Evolutionary conservation across 2,888 invertebrate species (phyloP).

Genomic region (Bombyx huttoni): DNA sequence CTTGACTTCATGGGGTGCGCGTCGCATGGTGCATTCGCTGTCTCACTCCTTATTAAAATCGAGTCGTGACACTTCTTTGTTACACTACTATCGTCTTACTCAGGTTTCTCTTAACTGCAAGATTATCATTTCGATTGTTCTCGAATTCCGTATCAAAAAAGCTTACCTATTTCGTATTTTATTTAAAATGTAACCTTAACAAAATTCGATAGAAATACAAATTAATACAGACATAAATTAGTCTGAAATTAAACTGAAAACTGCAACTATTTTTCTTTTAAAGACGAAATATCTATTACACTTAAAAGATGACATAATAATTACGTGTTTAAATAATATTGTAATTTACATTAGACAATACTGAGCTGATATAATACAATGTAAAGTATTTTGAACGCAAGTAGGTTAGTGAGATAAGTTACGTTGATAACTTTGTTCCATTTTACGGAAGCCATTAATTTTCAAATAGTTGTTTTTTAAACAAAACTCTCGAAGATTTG

Average conservation of each 20-base stretch:
- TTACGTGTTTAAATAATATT: neutral
- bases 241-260: too few relatives aligned
- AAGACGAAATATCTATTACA: too few relatives aligned
- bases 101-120: neutral
- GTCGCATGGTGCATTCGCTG: conserved; percentile 30
- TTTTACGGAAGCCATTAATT: neutral
- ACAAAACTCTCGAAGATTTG: conserved; percentile 26
- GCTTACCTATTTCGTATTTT: neutral
- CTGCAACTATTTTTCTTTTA: too few relatives aligned
- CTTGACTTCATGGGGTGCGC: conserved; percentile 58
- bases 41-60: conserved; percentile 34
- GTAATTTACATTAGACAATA: neutral
- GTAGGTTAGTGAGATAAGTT: neutral
- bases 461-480: conserved; percentile 16
- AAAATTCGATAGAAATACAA: too few relatives aligned
- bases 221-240: too few relatives aligned
- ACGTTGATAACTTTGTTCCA: neutral
- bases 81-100: conserved; percentile 7
- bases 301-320: neutral
- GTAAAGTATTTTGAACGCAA: neutral
- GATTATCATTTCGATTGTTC: neutral
- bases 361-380: neutral
- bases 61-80: conserved; percentile 38
- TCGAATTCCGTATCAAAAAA: neutral
- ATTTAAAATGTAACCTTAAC: neutral